Base-by-base conservation (phyloP, 2,797 vertebrate species). In the Vultur gryphus region DNA sequence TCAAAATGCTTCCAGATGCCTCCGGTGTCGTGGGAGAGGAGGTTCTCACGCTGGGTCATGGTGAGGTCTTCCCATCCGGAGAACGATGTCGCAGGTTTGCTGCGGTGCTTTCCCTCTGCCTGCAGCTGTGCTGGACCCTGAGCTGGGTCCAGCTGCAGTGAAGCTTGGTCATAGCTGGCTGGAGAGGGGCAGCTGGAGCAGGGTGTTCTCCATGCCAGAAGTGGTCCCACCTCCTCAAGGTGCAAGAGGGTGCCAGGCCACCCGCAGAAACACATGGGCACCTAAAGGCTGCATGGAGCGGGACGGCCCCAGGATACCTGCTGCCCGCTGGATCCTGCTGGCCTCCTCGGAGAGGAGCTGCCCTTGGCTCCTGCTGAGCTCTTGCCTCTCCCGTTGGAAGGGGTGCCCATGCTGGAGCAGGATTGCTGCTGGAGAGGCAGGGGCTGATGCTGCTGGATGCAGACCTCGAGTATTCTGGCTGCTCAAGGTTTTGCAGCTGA, bases 91-190 rank as follows among this genome's bases (percentile, higher is more conserved):
- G 0, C 21, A 37, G 64, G n/a, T 55, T 80, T 73, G 29, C 37
- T 37, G 39, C 0, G 3, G 11, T 51, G 43, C 39, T 25, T 73
- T 39, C 11, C 23, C 35, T 24, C 8, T 0, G 0, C 41, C 13
- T 10, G 33, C 46, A 58, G 58, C 62, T 62, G 23, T 70, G 57
- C 35, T 2, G 9, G 51, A 31, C 13, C 6, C 49, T 1, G 14
- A 65, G 17, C 24, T 1, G 3, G 69, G 62, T 64, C 28, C 62
- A 59, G 18, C 58, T 7, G 5, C 1, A 3, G 15, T 2, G 4
- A 31, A 58, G 29, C 46, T 73, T 26, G 58, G 59, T 17, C 73
- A 62, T 20, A 13, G 35, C 55, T 41, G 49, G 37, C 16, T 3
- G 2, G 52, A 33, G 51, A 24, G 72, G 20, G 41, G 44, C 64